Evolutionary conservation across 2,113 vertebrate genomes (phyloP), one percentile per base, ranked within the genome.

Genomic region (Rhinolophus sinicus): DNA sequence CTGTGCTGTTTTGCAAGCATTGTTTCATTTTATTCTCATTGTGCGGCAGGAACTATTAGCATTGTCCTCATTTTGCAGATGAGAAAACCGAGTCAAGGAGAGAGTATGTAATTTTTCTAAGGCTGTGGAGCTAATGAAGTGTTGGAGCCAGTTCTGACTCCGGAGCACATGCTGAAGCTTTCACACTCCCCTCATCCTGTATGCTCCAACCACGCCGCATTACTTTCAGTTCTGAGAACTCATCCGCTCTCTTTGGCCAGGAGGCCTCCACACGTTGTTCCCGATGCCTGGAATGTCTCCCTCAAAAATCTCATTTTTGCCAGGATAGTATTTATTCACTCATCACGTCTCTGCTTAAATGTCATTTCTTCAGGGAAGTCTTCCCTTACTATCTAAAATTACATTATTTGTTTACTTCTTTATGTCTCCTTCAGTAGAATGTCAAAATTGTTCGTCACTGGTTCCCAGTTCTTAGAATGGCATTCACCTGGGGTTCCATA

Each of bases 311-410:
- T 65, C 67, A 76, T 54, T 94, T 85, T 90, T 89, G 35, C 58
- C 30, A 77, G 13, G 33, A 64, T 84, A 67, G 38, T 35, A 78
- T 83, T 92, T 69, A 80, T 60, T 97, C 33, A 69, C 62, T 80
- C 24, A 80, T 69, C 38, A 92, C 90, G 65, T 91, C 89, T 92
- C 54, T 94, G 62, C 67, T 95, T 96, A 78, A 93, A 78, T 88
- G 58, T 77, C 52, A 96, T 30, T 76, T 78, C 47, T 72, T 94
- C 58, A 38, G 22, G 30, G 12, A 95, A 96, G 72, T 82, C 72
- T 83, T 62, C 22, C n/a, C 40, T 83, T 58, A 92, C 47, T 83
- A 95, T 69, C 75, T 89, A 92, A 97, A 89, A 94, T 91, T 82
- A 88, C 93, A 76, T 26, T 73, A 62, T 86, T 93, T 88, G 50